Percentiles rank a stretch among this genome's conserved stretches.
Evolutionary conservation across 2,888 invertebrate genomes (phyloP).

Genomic region (Trachelus iudaicus): DNA sequence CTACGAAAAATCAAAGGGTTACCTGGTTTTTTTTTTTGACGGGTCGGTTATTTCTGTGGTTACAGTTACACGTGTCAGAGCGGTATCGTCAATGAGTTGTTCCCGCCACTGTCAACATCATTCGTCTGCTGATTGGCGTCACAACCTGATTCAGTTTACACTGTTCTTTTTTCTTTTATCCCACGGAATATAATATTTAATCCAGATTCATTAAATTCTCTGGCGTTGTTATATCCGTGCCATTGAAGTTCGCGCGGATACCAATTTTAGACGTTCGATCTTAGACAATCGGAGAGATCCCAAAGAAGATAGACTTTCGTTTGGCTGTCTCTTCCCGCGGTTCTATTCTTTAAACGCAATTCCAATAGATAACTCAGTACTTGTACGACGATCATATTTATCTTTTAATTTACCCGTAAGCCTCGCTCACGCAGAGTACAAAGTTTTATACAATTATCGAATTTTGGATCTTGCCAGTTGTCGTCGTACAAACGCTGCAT

Average conservation of each 20-base stretch:
- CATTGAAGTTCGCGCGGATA: background rate
- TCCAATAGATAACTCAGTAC: background rate
- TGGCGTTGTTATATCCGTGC: background rate
- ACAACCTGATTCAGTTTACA: conserved; percentile 38
- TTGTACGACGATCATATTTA: conserved; percentile 3
- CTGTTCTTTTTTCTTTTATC: background rate
- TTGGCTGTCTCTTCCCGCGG: background rate
- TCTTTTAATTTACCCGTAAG: background rate
- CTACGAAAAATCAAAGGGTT: background rate
- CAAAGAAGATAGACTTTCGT: background rate
- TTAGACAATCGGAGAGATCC: background rate
- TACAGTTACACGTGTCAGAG: conserved; percentile 94
- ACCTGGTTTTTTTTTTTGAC: conserved; percentile 30
- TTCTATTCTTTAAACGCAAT: background rate
- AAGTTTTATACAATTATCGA: background rate
- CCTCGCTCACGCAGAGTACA: background rate
- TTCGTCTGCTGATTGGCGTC: conserved; percentile 48
- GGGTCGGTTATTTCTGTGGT: conserved; percentile 70
- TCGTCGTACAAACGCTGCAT: background rate
- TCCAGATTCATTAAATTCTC: background rate
- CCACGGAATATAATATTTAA: background rate
- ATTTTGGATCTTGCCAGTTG: background rate
- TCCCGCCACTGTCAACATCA: conserved; percentile 74
- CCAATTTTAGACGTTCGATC: background rate
- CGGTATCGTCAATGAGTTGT: conserved; percentile 92